These are phyloP conservation scores for Trachurus trachurus DNA, from an alignment of 2,797 vertebrate genomes.

Conservation along the genomic window DNA sequence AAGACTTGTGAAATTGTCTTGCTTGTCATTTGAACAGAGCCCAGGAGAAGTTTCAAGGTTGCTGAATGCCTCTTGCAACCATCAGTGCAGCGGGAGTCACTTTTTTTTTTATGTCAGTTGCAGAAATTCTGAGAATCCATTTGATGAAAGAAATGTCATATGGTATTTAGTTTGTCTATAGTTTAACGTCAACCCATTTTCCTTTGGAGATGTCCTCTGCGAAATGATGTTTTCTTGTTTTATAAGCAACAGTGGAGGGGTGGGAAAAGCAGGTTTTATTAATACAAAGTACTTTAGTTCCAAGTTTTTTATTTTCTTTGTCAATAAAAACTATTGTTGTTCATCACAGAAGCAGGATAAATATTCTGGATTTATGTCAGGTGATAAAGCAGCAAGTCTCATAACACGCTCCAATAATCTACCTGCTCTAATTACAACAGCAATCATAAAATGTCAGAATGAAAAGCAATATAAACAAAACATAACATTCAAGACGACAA, in stretches of 20 bases:
- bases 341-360: conserved; percentile 82
- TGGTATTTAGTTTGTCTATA: conserved; percentile 30
- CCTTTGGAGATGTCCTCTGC: neutral
- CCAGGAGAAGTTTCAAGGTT: conserved; percentile 60
- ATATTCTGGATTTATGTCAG: conserved; percentile 86
- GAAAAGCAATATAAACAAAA: conserved; percentile 85
- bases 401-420: conserved; percentile 87
- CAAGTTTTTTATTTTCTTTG: conserved; percentile 68
- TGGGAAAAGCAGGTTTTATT: conserved; percentile 28
- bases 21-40: conserved; percentile 53
- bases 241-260: neutral
- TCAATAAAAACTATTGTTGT: conserved; percentile 81
- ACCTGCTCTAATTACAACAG: conserved; percentile 87
- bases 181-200: conserved; percentile 28
- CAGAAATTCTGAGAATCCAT: conserved; percentile 33
- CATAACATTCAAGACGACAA: conserved; percentile 81
- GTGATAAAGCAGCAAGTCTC: conserved; percentile 85
- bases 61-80: conserved; percentile 32
- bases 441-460: conserved; percentile 86
- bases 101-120: conserved; percentile 8
- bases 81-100: neutral
- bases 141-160: conserved; percentile 33
- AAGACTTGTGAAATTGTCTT: conserved; percentile 53
- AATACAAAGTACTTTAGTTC: conserved; percentile 39
- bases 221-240: conserved; percentile 33